Evolutionary conservation across 2,797 vertebrate species (phyloP).

Genomic region (Propithecus perrieri): DNA sequence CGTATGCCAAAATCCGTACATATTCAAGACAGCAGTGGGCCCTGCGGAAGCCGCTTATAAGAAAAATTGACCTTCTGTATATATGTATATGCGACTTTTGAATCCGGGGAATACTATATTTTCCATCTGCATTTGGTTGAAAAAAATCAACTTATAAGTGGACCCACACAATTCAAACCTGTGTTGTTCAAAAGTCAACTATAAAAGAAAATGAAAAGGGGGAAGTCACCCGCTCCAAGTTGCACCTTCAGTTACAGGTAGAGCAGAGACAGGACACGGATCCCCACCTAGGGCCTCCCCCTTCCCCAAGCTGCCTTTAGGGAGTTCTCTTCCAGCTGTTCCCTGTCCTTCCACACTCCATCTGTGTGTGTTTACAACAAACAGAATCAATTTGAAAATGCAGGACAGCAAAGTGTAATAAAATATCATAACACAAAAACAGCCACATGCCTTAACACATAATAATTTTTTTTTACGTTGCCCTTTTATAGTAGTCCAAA

Average conservation of each 20-base stretch:
- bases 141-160: neutral
- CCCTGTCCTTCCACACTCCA: neutral
- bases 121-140: neutral
- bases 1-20: neutral
- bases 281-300: neutral
- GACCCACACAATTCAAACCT: neutral
- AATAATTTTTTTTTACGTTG: neutral
- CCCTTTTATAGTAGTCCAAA: neutral
- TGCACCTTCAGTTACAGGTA: neutral
- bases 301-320: neutral
- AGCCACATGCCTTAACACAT: neutral
- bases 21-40: neutral
- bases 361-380: constrained; percentile 25
- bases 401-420: neutral
- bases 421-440: constrained; percentile 22
- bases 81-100: neutral
- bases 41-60: no score
- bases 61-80: neutral
- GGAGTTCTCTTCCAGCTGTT: neutral
- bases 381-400: constrained; percentile 7
- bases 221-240: neutral
- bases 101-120: neutral
- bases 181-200: neutral
- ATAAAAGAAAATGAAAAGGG: neutral
- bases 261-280: neutral